Base-by-base conservation (phyloP, 2,797 vertebrate genomes). In the Smutsia gigantea region DNA sequence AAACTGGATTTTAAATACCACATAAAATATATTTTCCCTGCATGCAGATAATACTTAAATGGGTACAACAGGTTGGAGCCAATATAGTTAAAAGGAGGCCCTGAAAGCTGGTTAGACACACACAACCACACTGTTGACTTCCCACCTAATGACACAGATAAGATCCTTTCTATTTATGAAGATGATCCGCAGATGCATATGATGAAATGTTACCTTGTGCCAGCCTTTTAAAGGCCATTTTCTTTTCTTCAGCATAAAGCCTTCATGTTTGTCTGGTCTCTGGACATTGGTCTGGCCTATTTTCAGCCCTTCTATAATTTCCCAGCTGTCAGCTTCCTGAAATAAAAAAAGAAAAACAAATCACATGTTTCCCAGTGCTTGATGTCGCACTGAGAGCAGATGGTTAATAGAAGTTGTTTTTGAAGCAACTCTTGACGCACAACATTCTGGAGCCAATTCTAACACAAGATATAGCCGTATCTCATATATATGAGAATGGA, bases 161-260 rank as follows among this genome's bases (percentile, higher is more conserved):
- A 92, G 69, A 90, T 6, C n/a, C 8, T 95, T 21, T 68, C 49
- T 75, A n/a, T 53, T 90, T 77, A 31, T 5, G 18, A 89, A 59
- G 86, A 92, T 7, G 29, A 42, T 51, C 49, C 72, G 34, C 64
- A 79, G 42, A 25, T 1, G 18, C 55, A 39, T 34, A 46, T 23
- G 68, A 95, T 77, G 87, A 93, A 92, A 5, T 7, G 72, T 98
- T 98, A 99, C 99, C 99, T 99, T 99, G 98, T 99, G 99, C 99
- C 99, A 99, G 94, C 99, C 99, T 99, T 99, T 99, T 97, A 99
- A 98, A 59, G 99, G 99, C 99, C 99, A 99, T 99, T 99, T 99
- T 98, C 99, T 99, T 98, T 99, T 99, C 98, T 99, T 99, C 98
- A 99, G 98, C 99, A 99, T 99, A 98, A 99, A 99, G 39, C 99